Base-by-base conservation (phyloP, 2,797 vertebrate species). In the Micromesistius poutassou region DNA sequence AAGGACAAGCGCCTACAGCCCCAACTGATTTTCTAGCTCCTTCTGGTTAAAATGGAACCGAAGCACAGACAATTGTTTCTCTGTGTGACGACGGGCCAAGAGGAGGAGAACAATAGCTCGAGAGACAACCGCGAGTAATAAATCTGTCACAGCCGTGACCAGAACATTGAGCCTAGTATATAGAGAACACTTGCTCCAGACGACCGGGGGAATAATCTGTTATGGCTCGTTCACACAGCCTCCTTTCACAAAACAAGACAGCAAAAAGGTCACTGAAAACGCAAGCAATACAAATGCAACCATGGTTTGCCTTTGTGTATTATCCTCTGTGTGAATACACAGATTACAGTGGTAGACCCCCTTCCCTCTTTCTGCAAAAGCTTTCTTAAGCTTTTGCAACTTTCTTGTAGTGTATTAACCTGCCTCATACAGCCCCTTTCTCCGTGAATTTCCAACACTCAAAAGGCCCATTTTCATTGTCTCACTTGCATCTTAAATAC, bases 111-210 rank as follows among this genome's bases (percentile, higher is more conserved):
- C 89, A 91, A 91, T 84, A 82, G 84, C 74, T 19, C 70, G 28
- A 14, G 16, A 5, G 75, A 82, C 77, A 81, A 77, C 70, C 4
- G 10, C 33, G 40, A 81, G 86, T 88, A 79, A 89, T 92, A 91
- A 91, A 92, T 92, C 87, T 87, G 88, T 84, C 82, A 86, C 89
- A 85, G 81, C 73, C 82, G 80, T 83, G 85, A 83, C 87, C 79
- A 86, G 38, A 79, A 76, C 77, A 77, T 77, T 74, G 72, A 73
- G 77, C 79, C 78, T 30, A 33, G 82, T 78, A 85, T 91, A 72
- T 38, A 71, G 70, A 71, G 42, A 74, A 74, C 36, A 68, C 62
- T 28, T 82, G 84, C 79, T 82, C 85, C 87, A 85, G 78, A 77
- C 74, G 83, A 87, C 84, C 14, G 68, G 35, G 73, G 55, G 55